Evolutionary conservation across 1,140 invertebrate species (phyloP).

Genomic region (Holcopasites calliopsidis): DNA sequence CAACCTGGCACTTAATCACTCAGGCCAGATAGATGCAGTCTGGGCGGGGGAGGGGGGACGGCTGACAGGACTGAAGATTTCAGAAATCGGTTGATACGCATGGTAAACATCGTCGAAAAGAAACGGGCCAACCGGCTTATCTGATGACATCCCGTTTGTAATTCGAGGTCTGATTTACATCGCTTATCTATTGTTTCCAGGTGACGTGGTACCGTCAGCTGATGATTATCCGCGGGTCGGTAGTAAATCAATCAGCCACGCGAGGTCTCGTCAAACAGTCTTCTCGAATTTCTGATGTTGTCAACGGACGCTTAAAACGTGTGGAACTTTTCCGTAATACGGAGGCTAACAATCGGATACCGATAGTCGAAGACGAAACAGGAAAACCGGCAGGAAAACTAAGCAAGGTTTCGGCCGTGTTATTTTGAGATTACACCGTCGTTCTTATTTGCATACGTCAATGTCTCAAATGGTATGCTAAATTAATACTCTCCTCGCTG

Average conservation of each 20-base stretch:
- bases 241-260: slow-evolving; percentile 68
- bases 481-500: too few relatives aligned
- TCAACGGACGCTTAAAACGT: neutral
- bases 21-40: too few relatives aligned
- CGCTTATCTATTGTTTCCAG: slow-evolving; percentile 66
- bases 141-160: slow-evolving; percentile 63
- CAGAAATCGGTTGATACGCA: slow-evolving; percentile 75
- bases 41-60: slow-evolving; percentile 38
- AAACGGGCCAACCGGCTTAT: slow-evolving; percentile 69
- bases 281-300: slow-evolving; percentile 15
- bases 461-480: too few relatives aligned
- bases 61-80: slow-evolving; percentile 70
- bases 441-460: neutral
- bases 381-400: neutral
- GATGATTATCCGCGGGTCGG: slow-evolving; percentile 60
- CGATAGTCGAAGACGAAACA: neutral
- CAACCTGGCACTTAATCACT: slow-evolving; percentile 72
- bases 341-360: neutral
- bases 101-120: slow-evolving; percentile 13
- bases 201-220: slow-evolving; percentile 54
- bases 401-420: neutral
- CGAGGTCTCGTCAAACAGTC: slow-evolving; percentile 54
- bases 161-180: slow-evolving; percentile 77
- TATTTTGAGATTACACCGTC: neutral
- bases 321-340: slow-evolving; percentile 25